Conservation (phyloP, 2,113 vertebrate genomes). For the Megaceryle maxima region DNA sequence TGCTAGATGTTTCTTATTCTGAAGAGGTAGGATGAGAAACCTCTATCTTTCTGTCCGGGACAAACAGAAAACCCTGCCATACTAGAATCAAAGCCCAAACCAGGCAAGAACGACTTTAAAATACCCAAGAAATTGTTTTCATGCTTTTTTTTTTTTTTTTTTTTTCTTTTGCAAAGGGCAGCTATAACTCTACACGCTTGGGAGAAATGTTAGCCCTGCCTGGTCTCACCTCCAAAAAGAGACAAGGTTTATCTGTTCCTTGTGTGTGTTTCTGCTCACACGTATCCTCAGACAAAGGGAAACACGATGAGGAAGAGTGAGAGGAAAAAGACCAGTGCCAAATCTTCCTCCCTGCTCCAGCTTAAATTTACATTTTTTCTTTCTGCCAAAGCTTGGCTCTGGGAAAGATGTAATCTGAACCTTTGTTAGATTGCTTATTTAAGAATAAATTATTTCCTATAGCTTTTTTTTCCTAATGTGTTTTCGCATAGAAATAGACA, state of each 20-base stretch:
- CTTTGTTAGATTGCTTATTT: not conserved
- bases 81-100: not conserved
- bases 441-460: not conserved
- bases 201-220: not conserved
- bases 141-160: not conserved
- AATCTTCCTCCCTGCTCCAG: not conserved
- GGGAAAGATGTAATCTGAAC: not conserved
- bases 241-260: rapidly evolving
- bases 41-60: not conserved
- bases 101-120: not conserved
- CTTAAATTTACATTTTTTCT: not conserved
- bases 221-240: not conserved
- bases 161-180: not conserved
- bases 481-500: not conserved
- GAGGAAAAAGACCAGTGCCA: not conserved
- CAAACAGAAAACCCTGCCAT: not conserved
- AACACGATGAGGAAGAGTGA: not conserved
- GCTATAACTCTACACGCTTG: not conserved
- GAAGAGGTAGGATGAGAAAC: not conserved
- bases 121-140: not conserved
- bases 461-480: not conserved
- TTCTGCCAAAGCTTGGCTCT: not conserved
- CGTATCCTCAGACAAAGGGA: not conserved
- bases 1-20: not conserved
- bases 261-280: not conserved